Base-by-base conservation (phyloP, 2,797 vertebrate species). In the Betta splendens region DNA sequence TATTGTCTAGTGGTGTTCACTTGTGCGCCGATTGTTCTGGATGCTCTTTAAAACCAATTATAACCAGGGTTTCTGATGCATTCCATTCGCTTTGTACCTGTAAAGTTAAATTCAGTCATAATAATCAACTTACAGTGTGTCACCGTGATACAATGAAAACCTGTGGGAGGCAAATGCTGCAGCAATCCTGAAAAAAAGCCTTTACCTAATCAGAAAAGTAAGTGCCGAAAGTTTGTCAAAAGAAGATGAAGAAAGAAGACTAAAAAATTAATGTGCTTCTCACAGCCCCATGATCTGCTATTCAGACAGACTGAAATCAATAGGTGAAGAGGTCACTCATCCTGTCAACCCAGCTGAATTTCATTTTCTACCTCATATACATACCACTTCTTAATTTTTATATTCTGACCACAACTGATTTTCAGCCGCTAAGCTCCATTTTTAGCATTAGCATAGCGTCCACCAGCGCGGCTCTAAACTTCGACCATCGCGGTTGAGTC, bases 281-380 rank as follows among this genome's bases (percentile, higher is more conserved):
- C 80, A 85, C 78, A 77, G 50, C 26, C 75, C 54, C 61, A 72
- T 52, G 69, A 78, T 62, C 54, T 62, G 72, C 74, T 37, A 39
- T 74, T 81, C 65, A 72, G 67, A 80, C 67, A 56, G 77, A 44
- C 62, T 44, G 35, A 51, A 80, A 90, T 88, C 87, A 71, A 89
- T 89, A 80, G 65, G 82, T 84, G 72, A 76, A 43, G 54, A 80
- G 86, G 84, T 87, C 75, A 67, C 23, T 60, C 52, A 65, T 69
- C 37, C 63, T 64, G 72, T 64, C 80, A 74, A n/a, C 44, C 51
- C 17, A 3, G 43, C 63, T 69, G 74, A 68, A 87, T 87, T 82
- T 58, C 48, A 85, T 85, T 86, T 85, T 69, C 74, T 17, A 16
- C 56, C 75, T 83, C 59, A 84, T 84, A 87, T 87, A 69, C 86